Percentiles rank a stretch among this genome's conserved stretches.
These are phyloP conservation scores for Syngnathus floridae DNA, from an alignment of 2,113 vertebrate genomes.

Conservation along the genomic window DNA sequence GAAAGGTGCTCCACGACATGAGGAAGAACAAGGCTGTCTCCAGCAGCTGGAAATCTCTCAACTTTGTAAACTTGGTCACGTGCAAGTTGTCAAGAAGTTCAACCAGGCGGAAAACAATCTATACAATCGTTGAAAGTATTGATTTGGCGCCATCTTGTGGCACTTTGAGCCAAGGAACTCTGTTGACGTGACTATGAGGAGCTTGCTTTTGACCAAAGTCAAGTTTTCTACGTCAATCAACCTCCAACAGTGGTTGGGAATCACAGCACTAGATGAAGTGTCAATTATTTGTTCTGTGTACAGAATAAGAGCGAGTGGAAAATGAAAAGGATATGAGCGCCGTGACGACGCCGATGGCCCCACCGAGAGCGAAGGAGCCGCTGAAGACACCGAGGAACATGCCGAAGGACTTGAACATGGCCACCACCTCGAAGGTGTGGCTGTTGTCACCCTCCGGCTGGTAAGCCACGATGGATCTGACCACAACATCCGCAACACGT, in stretches of 20 bases:
- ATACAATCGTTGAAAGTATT: background rate
- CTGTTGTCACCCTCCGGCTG: conserved; percentile 90
- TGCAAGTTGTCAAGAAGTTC: conserved; percentile 56
- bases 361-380: conserved; percentile 93
- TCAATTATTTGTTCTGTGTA: too few relatives aligned
- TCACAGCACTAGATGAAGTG: too few relatives aligned
- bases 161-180: too few relatives aligned
- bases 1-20: conserved; percentile 98
- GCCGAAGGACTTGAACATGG: conserved; percentile 91
- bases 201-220: background rate
- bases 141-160: background rate
- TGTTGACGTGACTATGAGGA: background rate
- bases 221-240: too few relatives aligned
- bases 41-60: conserved; percentile 89
- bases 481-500: background rate
- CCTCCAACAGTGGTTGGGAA: too few relatives aligned
- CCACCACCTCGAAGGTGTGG: conserved; percentile 91
- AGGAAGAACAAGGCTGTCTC: conserved; percentile 96
- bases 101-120: background rate
- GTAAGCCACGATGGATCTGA: conserved; percentile 92
- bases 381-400: conserved; percentile 97
- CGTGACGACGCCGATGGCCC: conserved; percentile 89
- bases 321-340: conserved; percentile 90
- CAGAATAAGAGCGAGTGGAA: too few relatives aligned
- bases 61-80: conserved; percentile 98